Base-by-base conservation (phyloP, 2,888 invertebrate species). In the Tenthredo scrophulariae region DNA sequence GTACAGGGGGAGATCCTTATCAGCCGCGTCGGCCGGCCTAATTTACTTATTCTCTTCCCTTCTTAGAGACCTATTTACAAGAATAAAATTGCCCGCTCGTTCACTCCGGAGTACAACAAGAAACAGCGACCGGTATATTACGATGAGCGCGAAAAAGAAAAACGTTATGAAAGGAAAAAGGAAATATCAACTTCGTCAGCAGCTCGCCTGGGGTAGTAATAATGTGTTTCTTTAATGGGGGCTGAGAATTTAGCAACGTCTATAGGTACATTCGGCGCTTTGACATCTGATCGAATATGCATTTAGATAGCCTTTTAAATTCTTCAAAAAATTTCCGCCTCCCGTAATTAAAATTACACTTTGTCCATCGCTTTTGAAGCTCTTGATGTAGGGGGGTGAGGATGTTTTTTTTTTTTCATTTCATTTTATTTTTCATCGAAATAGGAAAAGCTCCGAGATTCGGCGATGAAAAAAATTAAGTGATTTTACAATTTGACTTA, bases 1-100 rank as follows among this genome's bases (percentile, higher is more conserved):
- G 86, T 86, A 86, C 88, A 87, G 85, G 95, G 96, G 96, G 95
- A 96, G 96, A 96, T 96, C 95, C 95, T 95, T 96, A 96, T 96
- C 96, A 95, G 89, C 88, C 89, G 87, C 89, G 89, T 89, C 95
- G 95, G 94, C 95, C 95, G 95, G 95, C 96, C 96, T 96, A 96
- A 96, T 96, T 96, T 96, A 96, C 96, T 96, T 96, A 96, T 96
- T 95, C 95, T 95, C 89, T 88, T 95, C 95, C 95, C 95, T 95
- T 95, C 95, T 79, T 54, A 79, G 95, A 95, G 95, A 95, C 96
- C 96, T 96, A 96, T 96, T 96, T 96, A 96, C 96, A 90, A 90
- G 89, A 89, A 88, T 87, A 89, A 90, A 90, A 91, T 91, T 90
- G 89, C 88, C 86, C 88, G 85, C 88, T 65, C 75, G 85, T 85